Percentiles rank a stretch among this genome's conserved stretches.
Evolutionary conservation across 2,113 vertebrate species (phyloP).

Genomic region (Falco punctatus): DNA sequence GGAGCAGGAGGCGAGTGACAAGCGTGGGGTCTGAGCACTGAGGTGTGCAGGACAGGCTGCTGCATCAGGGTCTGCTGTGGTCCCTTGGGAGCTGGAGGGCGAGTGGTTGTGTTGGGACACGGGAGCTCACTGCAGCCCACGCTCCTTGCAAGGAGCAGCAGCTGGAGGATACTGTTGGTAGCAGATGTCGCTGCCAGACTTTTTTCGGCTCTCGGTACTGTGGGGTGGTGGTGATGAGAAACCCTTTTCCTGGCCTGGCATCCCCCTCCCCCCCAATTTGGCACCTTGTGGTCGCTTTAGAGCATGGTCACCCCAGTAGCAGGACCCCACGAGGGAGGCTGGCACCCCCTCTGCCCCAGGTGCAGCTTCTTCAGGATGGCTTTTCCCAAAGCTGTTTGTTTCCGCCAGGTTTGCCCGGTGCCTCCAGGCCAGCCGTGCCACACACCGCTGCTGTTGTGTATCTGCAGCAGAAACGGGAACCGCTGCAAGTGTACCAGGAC

Average conservation of each 20-base stretch:
- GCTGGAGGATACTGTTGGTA: not conserved
- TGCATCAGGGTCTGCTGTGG: rapidly evolving
- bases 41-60: rapidly evolving
- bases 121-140: rapidly evolving
- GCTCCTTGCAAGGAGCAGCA: rapidly evolving
- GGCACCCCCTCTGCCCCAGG: not conserved
- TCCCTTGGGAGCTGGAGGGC: not conserved
- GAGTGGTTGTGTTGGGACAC: rapidly evolving
- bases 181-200: not conserved
- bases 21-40: rapidly evolving
- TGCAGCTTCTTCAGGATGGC: rapidly evolving
- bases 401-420: not conserved
- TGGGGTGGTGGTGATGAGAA: not conserved
- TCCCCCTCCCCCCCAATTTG: not conserved
- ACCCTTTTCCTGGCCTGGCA: not conserved
- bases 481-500: constrained; percentile 44
- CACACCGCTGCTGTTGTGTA: not conserved
- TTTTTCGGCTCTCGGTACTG: rapidly evolving
- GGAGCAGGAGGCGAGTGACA: not conserved
- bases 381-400: not conserved
- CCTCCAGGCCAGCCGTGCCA: not conserved
- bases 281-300: not conserved
- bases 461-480: constrained; percentile 24
- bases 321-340: rapidly evolving
- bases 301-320: not conserved